phyloP scores from a whole-genome alignment of 2,113 vertebrate genomes.

The Globicephala melas region DNA sequence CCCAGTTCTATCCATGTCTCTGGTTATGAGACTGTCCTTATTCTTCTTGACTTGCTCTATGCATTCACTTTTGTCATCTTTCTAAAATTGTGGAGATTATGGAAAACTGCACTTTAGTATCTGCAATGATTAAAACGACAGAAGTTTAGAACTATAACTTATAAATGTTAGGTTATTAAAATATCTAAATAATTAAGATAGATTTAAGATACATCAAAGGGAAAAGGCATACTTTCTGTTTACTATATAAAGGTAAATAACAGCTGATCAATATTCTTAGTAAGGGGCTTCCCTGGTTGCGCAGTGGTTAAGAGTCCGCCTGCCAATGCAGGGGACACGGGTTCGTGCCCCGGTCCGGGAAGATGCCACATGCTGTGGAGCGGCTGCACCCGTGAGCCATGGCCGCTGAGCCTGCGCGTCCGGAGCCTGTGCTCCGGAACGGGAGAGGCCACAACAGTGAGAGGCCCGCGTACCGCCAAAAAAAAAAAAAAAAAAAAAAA shows the following conservation, averaged over 20 bases:
- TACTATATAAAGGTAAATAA: background rate
- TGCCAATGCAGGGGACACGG: too few relatives aligned
- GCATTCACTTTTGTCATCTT: background rate
- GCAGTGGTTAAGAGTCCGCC: too few relatives aligned
- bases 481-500: too few relatives aligned
- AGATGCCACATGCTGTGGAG: too few relatives aligned
- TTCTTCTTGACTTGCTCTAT: background rate
- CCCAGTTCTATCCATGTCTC: background rate
- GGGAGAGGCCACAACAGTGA: too few relatives aligned
- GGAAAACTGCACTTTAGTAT: background rate
- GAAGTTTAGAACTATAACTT: background rate
- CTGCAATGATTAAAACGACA: background rate
- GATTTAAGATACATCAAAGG: background rate
- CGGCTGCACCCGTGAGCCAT: too few relatives aligned
- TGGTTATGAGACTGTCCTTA: background rate
- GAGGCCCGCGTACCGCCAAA: too few relatives aligned
- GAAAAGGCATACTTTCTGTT: background rate
- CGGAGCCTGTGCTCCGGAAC: too few relatives aligned
- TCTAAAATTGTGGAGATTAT: background rate
- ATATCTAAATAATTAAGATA: background rate
- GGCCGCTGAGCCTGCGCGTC: too few relatives aligned
- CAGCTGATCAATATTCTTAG: background rate
- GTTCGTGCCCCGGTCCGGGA: too few relatives aligned
- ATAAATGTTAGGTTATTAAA: background rate
- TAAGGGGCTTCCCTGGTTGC: background rate